Conservation (phyloP, 2,113 vertebrate genomes). For the Phalacrocorax carbo region DNA sequence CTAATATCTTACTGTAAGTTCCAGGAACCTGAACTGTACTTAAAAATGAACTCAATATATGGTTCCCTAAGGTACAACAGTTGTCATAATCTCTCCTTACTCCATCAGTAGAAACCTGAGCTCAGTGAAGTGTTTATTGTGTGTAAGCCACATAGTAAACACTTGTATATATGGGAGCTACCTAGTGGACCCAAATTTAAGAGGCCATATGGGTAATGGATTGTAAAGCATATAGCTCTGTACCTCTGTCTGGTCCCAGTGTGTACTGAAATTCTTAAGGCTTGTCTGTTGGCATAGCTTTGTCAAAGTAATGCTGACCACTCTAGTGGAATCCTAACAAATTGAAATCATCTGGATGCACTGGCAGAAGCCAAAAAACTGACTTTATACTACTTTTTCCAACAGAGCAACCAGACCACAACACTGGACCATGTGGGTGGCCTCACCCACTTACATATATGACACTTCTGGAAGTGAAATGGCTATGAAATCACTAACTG, state of each 20-base stretch:
- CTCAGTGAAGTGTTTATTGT: slow-evolving; percentile 16
- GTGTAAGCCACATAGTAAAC: slow-evolving; percentile 6
- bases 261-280: background rate
- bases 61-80: background rate
- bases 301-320: slow-evolving; percentile 66
- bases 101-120: background rate
- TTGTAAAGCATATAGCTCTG: slow-evolving; percentile 1
- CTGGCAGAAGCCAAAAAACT: slow-evolving; percentile 56
- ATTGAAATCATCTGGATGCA: slow-evolving; percentile 74
- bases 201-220: background rate
- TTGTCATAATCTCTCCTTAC: slow-evolving; percentile 8
- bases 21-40: background rate
- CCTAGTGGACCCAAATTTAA: background rate
- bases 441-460: slow-evolving; percentile 19
- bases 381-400: slow-evolving; percentile 64
- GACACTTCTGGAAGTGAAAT: slow-evolving; percentile 22
- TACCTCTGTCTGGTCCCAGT: slow-evolving; percentile 2
- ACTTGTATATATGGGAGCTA: background rate
- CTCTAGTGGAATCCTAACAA: slow-evolving; percentile 65
- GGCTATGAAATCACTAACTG: slow-evolving; percentile 45
- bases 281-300: slow-evolving; percentile 54
- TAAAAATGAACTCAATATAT: background rate
- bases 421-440: slow-evolving; percentile 71
- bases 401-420: slow-evolving; percentile 65
- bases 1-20: background rate